Evolutionary conservation across 2,113 vertebrate species (phyloP).

Genomic region (Paramormyrops kingsleyae): DNA sequence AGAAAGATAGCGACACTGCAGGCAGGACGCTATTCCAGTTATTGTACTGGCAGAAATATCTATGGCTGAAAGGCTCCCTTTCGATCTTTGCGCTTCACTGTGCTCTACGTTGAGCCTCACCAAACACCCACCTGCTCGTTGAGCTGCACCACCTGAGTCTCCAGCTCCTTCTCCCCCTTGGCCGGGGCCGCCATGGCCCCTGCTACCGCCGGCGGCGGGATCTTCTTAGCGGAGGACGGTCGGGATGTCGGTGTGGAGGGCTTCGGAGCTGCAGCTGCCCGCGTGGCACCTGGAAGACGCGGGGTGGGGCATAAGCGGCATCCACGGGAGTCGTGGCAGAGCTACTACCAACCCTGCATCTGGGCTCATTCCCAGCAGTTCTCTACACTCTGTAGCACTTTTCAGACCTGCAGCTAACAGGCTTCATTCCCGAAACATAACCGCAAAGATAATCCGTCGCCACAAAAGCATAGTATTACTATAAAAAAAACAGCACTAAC

Average conservation of each 20-base stretch:
- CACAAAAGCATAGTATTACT: neutral
- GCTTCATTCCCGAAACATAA: neutral
- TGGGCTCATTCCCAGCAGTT: neutral
- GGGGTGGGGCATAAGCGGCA: neutral
- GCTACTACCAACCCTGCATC: neutral
- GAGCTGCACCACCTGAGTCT: conserved; percentile 91
- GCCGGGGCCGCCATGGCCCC: conserved; percentile 53
- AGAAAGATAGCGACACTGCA: neutral
- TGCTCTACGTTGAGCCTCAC: too few species aligned
- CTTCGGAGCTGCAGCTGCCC: conserved; percentile 82
- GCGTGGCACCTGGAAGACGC: conserved; percentile 77
- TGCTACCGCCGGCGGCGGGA: conserved; percentile 51
- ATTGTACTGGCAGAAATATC: neutral
- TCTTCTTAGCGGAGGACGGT: conserved; percentile 94
- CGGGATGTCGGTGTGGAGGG: conserved; percentile 88
- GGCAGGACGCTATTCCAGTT: neutral
- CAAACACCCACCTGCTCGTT: conserved; percentile 77
- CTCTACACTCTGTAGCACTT: neutral
- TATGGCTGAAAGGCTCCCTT: neutral
- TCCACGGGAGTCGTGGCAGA: neutral
- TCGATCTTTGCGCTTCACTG: neutral
- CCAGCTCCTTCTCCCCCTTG: conserved; percentile 94
- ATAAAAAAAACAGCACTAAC: neutral
- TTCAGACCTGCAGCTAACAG: neutral
- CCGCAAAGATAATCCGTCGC: neutral